phyloP scores from a whole-genome alignment of 2,888 invertebrate species.

The Mesoligia furuncula region DNA sequence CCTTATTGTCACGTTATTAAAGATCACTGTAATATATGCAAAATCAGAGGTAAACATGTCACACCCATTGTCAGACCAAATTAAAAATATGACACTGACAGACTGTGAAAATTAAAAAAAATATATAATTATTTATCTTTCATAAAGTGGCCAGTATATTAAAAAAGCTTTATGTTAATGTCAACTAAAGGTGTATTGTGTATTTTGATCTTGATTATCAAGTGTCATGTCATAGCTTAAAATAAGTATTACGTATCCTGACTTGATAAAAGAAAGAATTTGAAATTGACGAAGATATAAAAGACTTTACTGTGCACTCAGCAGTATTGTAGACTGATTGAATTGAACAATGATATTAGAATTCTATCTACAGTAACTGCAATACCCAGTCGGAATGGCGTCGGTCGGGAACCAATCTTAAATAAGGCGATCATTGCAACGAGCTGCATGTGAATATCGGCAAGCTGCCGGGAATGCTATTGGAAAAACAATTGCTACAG shows the following conservation, averaged over 20 bases:
- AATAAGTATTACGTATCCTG: neutral
- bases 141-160: too few species aligned
- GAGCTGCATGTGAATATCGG: constrained; percentile 26
- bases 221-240: neutral
- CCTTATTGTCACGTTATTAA: too few species aligned
- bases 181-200: neutral
- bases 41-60: too few species aligned
- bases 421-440: constrained; percentile 25
- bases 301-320: neutral
- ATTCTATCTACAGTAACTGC: constrained; percentile 18
- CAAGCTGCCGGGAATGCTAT: constrained; percentile 20
- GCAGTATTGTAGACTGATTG: neutral
- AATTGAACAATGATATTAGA: constrained; percentile 5
- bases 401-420: constrained; percentile 33
- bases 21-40: too few species aligned
- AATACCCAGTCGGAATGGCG: neutral
- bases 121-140: too few species aligned
- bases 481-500: constrained; percentile 43
- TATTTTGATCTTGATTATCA: neutral
- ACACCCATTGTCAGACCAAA: too few species aligned
- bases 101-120: too few species aligned
- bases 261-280: neutral
- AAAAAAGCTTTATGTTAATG: neutral
- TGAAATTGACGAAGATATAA: neutral
- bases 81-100: too few species aligned